A percentile compares a stretch with the other conserved stretches of the same genome.
Conservation (phyloP, 1,140 invertebrate genomes). For the Heterodera schachtii region DNA sequence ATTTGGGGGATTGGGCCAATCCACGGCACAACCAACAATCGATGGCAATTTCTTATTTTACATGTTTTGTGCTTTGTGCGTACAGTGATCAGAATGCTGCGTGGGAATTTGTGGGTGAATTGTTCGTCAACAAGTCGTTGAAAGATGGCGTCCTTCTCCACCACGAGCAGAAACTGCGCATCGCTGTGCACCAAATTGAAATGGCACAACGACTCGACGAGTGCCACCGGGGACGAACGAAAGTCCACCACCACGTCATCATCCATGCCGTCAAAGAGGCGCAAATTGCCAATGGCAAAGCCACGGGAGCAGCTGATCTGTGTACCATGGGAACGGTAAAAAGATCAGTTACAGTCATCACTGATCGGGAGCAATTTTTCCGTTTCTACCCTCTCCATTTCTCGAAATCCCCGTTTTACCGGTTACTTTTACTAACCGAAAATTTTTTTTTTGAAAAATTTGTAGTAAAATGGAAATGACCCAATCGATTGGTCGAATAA, state of each 20-base stretch:
- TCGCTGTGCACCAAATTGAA: conserved; percentile 70
- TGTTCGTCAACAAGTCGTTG: conserved; percentile 80
- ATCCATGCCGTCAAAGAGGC: conserved; percentile 29
- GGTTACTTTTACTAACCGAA: too few species aligned
- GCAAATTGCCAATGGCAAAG: conserved; percentile 38
- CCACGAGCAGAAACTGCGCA: conserved; percentile 79
- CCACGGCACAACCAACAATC: too few species aligned
- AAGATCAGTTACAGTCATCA: too few species aligned
- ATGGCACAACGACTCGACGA: conserved; percentile 35
- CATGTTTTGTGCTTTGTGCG: conserved; percentile 35
- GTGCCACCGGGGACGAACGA: conserved; percentile 18
- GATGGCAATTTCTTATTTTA: too few species aligned
- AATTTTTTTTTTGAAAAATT: too few species aligned
- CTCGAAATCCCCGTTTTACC: too few species aligned
- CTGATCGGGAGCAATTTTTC: too few species aligned
- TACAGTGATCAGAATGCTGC: conserved; percentile 81
- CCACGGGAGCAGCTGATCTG: conserved; percentile 48
- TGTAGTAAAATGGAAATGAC: neutral
- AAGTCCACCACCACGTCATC: conserved; percentile 26
- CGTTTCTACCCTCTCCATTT: too few species aligned
- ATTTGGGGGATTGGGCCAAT: too few species aligned
- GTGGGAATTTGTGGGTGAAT: conserved; percentile 67
- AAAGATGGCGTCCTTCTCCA: conserved; percentile 91
- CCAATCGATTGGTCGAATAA: neutral
- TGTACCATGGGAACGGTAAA: neutral